These are phyloP conservation scores for Monochamus saltuarius DNA, from an alignment of 1,140 invertebrate species.

Conservation along the genomic window DNA sequence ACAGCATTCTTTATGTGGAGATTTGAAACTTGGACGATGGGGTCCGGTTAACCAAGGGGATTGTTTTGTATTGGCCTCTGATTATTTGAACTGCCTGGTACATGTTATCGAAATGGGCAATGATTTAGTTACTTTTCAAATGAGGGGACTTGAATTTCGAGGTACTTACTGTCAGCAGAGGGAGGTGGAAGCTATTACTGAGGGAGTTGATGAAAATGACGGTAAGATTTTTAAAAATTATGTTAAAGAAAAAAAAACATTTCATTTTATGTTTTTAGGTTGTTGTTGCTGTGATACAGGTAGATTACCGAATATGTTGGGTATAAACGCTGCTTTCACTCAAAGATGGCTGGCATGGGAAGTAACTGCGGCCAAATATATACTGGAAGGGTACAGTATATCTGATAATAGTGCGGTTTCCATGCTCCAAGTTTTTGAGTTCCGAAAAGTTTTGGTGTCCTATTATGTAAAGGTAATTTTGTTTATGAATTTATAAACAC, in stretches of 20 bases:
- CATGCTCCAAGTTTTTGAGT: constrained; percentile 97
- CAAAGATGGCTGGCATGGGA: constrained; percentile 99
- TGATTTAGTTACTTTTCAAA: constrained; percentile 96
- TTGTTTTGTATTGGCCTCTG: constrained; percentile 96
- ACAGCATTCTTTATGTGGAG: constrained; percentile 94
- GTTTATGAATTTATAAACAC: constrained; percentile 50
- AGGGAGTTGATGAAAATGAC: constrained; percentile 93
- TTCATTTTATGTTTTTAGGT: constrained; percentile 54
- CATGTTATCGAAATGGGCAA: constrained; percentile 99
- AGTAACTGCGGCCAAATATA: constrained; percentile 90
- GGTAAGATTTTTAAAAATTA: constrained; percentile 55
- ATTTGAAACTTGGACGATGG: constrained; percentile 87
- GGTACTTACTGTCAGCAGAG: constrained; percentile 99
- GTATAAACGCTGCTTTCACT: constrained; percentile 94
- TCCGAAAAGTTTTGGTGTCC: constrained; percentile 93
- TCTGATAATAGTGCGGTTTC: constrained; percentile 95
- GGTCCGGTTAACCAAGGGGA: constrained; percentile 91
- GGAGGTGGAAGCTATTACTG: constrained; percentile 96
- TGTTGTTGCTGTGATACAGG: constrained; percentile 91
- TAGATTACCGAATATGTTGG: constrained; percentile 85
- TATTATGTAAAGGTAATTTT: constrained; percentile 91
- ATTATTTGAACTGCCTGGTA: constrained; percentile 96
- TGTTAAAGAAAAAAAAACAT: too few relatives aligned
- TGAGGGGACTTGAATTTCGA: constrained; percentile 94
- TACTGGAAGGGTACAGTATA: constrained; percentile 97